Evolutionary conservation across 1,140 invertebrate genomes (phyloP).

Genomic region (Paracyclopina nana): DNA sequence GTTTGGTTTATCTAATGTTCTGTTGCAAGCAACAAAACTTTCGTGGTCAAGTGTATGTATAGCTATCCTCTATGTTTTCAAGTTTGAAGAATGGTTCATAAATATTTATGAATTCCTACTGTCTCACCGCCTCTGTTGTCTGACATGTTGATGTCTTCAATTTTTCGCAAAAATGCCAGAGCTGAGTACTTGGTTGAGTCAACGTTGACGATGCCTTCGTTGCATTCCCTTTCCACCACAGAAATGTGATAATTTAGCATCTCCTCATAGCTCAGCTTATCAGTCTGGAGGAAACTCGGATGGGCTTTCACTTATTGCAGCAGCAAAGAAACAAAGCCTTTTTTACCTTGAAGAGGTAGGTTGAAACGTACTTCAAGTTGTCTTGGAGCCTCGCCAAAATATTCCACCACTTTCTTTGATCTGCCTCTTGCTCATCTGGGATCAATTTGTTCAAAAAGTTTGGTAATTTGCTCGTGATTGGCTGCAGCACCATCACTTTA

Average conservation of each 20-base stretch:
- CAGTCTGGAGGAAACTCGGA: background rate
- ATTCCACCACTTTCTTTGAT: constrained; percentile 12
- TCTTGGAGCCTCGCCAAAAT: constrained; percentile 1
- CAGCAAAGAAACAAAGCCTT: background rate
- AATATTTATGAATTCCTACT: no score
- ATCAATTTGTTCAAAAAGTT: constrained; percentile 67
- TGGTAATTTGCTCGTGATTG: constrained; percentile 85
- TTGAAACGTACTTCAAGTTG: background rate
- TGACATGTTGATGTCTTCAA: constrained; percentile 4
- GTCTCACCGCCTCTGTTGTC: background rate
- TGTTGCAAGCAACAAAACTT: background rate
- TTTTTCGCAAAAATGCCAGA: constrained; percentile 6
- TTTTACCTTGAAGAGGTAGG: constrained; percentile 9
- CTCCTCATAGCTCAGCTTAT: background rate
- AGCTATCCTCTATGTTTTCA: no score
- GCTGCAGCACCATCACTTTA: constrained; percentile 76
- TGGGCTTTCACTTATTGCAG: background rate
- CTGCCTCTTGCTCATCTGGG: background rate
- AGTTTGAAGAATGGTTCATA: no score
- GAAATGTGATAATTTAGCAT: background rate
- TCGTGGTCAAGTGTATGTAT: no score
- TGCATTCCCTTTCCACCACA: constrained; percentile 3
- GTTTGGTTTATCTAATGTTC: background rate
- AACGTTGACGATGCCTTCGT: background rate
- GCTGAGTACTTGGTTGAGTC: background rate